Evolutionary conservation across 2,113 vertebrate genomes (phyloP), one percentile per base, ranked within the genome.

Genomic region (Dinomys branickii): DNA sequence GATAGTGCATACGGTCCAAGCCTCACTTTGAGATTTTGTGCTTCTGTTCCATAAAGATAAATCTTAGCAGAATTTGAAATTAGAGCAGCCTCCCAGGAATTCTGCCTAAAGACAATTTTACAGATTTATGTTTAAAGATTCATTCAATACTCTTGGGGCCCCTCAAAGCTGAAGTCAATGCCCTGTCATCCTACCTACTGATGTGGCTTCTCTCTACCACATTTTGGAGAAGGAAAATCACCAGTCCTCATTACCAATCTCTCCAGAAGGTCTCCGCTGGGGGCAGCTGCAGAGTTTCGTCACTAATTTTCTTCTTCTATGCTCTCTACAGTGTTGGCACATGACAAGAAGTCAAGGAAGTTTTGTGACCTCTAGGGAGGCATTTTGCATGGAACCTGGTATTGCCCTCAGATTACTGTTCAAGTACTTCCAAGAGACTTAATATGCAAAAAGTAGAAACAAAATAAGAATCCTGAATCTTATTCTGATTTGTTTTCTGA

Each of bases 401-500:
- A 78, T 19, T 56, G 33, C 47, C 54, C 69, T 95, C 80, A 81
- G 35, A 84, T 89, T 80, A 73, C n/a, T 24, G 33, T 33, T 84
- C 52, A 73, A 1, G 78, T 94, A 83, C 19, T 85, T 92, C 92
- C 56, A 95, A 95, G 17, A 71, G 35, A 52, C 65, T 50, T 96
- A 78, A 88, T 86, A 95, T 65, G 28, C 78, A 92, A 90, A 95
- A 54, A 87, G 81, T 30, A 92, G 59, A 41, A 85, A 22, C 65
- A 95, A 95, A 97, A 69, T 20, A 96, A 95, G 85, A 93, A 73
- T 44, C 30, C 50, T 41, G 71, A 56, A 71, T 86, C 26, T 82
- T 81, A 85, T 90, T 90, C 78, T 73, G 67, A 96, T 59, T 85
- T 94, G 82, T 96, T 94, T 89, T 94, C 92, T 92, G 77, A 83